Evolutionary conservation across 2,888 invertebrate species (phyloP), one percentile per base, ranked within the genome.

Genomic region (Drosophila kokeensis): DNA sequence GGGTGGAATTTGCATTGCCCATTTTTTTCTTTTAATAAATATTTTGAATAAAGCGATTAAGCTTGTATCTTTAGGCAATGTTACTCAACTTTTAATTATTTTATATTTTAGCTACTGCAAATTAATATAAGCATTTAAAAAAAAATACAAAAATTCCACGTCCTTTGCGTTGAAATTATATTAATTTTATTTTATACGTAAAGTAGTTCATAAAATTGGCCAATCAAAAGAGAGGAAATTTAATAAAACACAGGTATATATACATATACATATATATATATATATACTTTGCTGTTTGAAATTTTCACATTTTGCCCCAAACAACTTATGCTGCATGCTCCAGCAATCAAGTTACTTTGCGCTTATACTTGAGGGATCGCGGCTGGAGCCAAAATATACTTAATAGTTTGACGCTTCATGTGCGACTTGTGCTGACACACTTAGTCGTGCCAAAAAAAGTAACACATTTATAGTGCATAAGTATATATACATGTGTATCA

Each of bases 361-460:
- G 45, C 58, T 59, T 71, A 63, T 71, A 27, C 58, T 72, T 40
- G 13, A 32, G 49, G 42, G 55, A 50, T 15, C 8, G 29, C 45
- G 50, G 24, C 58, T 68, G 70, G 27, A 69, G 68, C 71, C 69
- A 73, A 75, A 78, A 72, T 81, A 68, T 72, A 69, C 73, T 81
- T 81, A 81, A 89, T 87, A 83, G 87, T 81, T 81, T 81, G 76
- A 75, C 84, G 84, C 87, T 75, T 79, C 87, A 55, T 86, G 73
- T 76, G 65, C 69, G 74, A 81, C 73, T 75, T 76, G 40, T 49
- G 52, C 27, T 53, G 49, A 45, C 30, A 36, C 59, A 59, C 42
- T 54, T 58, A 27, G 24, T 49, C 4, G 21, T n/a, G 54, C 32
- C 36, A 13, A 48, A 15, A 53, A 57, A 45, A 36, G n/a, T 15